Evolutionary conservation across 1,140 invertebrate species (phyloP).

Genomic region (Oscheius sp.): DNA sequence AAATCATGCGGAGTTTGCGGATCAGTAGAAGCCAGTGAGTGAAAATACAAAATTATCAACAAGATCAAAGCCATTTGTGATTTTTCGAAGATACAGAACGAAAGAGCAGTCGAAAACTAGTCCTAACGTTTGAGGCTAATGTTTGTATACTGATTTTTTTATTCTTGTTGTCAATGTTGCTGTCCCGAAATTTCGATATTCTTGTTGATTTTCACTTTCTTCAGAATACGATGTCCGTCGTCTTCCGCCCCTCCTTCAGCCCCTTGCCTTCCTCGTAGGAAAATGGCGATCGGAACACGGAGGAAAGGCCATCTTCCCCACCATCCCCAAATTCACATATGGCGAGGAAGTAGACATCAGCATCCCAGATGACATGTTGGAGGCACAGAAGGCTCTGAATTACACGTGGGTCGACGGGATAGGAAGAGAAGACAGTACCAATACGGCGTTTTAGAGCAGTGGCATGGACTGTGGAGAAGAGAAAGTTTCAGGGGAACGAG

Average conservation of each 20-base stretch:
- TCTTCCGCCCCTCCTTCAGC: conserved; percentile 47
- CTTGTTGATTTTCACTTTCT: background rate
- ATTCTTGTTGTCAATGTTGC: background rate
- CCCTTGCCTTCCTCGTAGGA: conserved; percentile 51
- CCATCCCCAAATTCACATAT: conserved; percentile 60
- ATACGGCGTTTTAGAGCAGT: conserved; percentile 10
- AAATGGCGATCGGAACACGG: conserved; percentile 60
- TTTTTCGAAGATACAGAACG: background rate
- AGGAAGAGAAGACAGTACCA: background rate
- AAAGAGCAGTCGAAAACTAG: background rate
- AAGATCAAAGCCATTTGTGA: conserved; percentile 4
- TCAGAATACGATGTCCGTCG: conserved; percentile 47
- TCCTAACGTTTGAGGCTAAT: conserved; percentile 17
- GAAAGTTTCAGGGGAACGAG: background rate
- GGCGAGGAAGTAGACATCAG: conserved; percentile 57
- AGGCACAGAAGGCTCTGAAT: conserved; percentile 49
- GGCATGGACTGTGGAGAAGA: conserved; percentile 3
- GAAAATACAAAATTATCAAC: background rate
- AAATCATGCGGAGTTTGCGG: conserved; percentile 45
- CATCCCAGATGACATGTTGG: conserved; percentile 47
- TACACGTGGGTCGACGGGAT: conserved; percentile 49
- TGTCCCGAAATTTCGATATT: conserved; percentile 17
- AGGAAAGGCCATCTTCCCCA: conserved; percentile 57
- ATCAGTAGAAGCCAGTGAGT: conserved; percentile 43
- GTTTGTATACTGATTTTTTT: conserved; percentile 4